Conservation (phyloP, 2,888 invertebrate species). For the Lobophora halterata region DNA sequence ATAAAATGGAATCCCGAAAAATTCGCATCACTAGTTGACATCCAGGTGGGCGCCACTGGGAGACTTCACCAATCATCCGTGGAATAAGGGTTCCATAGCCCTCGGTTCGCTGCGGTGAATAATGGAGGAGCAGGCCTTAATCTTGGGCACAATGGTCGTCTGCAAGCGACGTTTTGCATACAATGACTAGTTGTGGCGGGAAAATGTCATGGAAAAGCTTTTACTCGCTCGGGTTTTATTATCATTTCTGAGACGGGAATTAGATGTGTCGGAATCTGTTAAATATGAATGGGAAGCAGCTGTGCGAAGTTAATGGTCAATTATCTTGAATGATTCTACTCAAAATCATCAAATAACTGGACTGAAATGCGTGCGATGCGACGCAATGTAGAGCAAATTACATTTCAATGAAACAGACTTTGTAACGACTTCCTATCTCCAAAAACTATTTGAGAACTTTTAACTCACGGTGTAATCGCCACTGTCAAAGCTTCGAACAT, state of each 20-base stretch:
- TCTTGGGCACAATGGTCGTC: conserved; percentile 73
- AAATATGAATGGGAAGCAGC: no score
- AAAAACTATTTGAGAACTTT: no score
- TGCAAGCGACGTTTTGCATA: conserved; percentile 74
- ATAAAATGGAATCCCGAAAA: neutral
- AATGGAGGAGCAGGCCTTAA: conserved; percentile 67
- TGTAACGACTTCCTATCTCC: no score
- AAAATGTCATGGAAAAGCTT: conserved; percentile 41
- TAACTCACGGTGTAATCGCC: no score
- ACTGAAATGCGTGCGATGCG: no score
- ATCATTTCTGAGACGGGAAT: conserved; percentile 7
- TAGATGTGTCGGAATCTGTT: neutral
- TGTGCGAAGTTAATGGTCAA: no score
- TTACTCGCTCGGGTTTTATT: conserved; percentile 17
- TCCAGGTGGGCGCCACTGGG: conserved; percentile 45
- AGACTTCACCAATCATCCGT: conserved; percentile 61
- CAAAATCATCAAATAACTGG: no score
- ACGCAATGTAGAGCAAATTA: no score
- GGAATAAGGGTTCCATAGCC: conserved; percentile 57
- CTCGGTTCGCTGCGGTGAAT: conserved; percentile 52
- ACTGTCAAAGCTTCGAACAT: no score
- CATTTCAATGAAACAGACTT: no score
- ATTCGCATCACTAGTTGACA: conserved; percentile 22
- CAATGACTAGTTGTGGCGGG: conserved; percentile 60
- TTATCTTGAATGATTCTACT: no score